Conservation (phyloP, 2,888 invertebrate genomes). For the Tipula helvola region DNA sequence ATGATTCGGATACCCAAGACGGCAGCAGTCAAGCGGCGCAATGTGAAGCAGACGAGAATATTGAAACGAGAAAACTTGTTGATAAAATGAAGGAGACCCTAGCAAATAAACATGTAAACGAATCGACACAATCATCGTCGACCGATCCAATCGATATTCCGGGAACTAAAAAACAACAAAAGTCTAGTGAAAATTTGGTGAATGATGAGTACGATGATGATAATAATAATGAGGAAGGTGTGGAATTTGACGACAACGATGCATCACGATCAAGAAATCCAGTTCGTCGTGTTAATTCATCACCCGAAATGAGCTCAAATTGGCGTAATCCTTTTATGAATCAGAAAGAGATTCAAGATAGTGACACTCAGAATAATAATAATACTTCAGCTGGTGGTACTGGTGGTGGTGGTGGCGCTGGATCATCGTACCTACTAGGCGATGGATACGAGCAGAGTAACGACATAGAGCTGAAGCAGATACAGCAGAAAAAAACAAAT, state of each 20-base stretch:
- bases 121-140: not conserved
- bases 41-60: not conserved
- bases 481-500: conserved; percentile 41
- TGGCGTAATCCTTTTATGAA: conserved; percentile 61
- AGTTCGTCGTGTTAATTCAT: conserved; percentile 78
- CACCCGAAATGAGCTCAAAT: conserved; percentile 83
- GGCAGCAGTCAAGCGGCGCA: not conserved
- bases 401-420: not conserved
- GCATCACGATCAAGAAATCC: conserved; percentile 52
- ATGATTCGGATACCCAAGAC: not conserved
- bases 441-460: conserved; percentile 15
- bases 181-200: conserved; percentile 30
- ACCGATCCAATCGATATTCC: conserved; percentile 52
- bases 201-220: conserved; percentile 39
- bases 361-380: not conserved
- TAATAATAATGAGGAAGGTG: conserved; percentile 22
- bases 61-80: not conserved
- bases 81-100: not conserved
- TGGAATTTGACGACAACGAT: conserved; percentile 32
- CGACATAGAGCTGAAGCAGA: conserved; percentile 20
- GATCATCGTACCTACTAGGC: not conserved
- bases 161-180: conserved; percentile 39
- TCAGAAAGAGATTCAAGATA: conserved; percentile 18
- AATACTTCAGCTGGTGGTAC: not conserved
- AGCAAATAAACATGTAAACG: not conserved